Evolutionary conservation across 2,888 invertebrate species (phyloP).

Genomic region (Sesia apiformis): DNA sequence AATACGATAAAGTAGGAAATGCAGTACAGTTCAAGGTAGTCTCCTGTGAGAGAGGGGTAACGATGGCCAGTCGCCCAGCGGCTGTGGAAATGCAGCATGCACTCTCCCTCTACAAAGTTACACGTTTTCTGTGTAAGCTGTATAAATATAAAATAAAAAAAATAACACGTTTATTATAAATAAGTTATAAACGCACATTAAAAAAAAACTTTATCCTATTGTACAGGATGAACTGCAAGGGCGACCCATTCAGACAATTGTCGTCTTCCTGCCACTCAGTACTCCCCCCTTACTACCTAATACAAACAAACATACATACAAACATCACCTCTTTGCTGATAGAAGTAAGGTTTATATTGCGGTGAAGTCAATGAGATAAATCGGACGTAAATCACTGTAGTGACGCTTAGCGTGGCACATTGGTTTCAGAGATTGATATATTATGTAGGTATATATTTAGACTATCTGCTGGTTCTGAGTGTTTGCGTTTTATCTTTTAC

Average conservation of each 20-base stretch:
- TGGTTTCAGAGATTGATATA: neutral
- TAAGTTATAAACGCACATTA: neutral
- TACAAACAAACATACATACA: neutral
- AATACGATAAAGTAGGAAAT: too few species aligned
- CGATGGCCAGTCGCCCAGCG: too few species aligned
- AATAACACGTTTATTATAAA: too few species aligned
- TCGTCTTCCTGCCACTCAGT: constrained; percentile 42
- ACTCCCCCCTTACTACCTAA: constrained; percentile 32
- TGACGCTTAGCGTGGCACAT: neutral
- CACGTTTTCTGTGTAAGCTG: too few species aligned
- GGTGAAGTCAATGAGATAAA: neutral
- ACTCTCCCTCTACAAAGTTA: too few species aligned
- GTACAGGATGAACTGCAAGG: constrained; percentile 56
- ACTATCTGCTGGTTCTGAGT: neutral
- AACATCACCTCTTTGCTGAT: neutral
- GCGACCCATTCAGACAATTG: constrained; percentile 50
- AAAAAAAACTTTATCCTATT: neutral
- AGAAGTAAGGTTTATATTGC: neutral
- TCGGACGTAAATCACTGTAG: neutral
- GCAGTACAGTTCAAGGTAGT: too few species aligned
- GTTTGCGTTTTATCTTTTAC: too few species aligned
- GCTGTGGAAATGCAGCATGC: too few species aligned
- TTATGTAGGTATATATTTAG: neutral
- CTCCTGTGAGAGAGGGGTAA: too few species aligned
- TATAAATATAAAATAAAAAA: too few species aligned